Evolutionary conservation across 2,888 invertebrate species (phyloP).

Genomic region (Eupithecia inturbata): DNA sequence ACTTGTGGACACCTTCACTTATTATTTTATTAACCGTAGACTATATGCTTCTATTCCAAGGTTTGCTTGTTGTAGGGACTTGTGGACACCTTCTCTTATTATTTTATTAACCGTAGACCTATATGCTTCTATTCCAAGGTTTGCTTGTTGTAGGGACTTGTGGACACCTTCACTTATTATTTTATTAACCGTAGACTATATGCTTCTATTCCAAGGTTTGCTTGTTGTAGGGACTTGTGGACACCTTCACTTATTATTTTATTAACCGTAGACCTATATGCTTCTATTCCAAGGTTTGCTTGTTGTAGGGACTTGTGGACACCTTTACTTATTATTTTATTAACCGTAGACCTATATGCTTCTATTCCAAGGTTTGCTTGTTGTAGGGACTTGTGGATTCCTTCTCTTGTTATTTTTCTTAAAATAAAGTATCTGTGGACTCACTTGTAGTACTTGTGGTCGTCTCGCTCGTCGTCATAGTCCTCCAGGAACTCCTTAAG

Average conservation of each 20-base stretch:
- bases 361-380: too few species aligned
- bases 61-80: not conserved
- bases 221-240: not conserved
- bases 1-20: not conserved
- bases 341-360: too few species aligned
- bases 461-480: conserved; percentile 99
- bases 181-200: too few species aligned
- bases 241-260: not conserved
- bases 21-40: not conserved
- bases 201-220: too few species aligned
- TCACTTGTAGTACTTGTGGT: conserved; percentile 97
- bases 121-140: too few species aligned
- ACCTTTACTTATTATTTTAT: not conserved
- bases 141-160: not conserved
- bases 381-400: not conserved
- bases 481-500: conserved; percentile 99
- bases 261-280: too few species aligned
- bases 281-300: too few species aligned
- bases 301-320: not conserved
- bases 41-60: too few species aligned
- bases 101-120: not conserved
- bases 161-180: not conserved
- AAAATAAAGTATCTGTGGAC: conserved; percentile 36
- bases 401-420: not conserved
- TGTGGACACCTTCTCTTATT: not conserved